phyloP scores from a whole-genome alignment of 2,797 vertebrate genomes.

The Liparis tanakae region DNA sequence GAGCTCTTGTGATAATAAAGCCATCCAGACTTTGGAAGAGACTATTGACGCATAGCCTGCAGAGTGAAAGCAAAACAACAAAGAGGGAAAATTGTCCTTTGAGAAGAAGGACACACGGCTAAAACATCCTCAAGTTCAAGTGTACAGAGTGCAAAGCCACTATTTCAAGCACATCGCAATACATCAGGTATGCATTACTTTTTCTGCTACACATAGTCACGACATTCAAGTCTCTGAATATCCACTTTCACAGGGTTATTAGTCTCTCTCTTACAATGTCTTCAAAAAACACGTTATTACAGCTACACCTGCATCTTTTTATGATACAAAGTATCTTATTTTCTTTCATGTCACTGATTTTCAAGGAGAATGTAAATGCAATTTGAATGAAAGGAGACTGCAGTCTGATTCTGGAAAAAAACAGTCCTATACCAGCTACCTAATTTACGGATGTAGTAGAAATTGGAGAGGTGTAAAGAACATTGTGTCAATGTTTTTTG shows the following conservation, averaged over 20 bases:
- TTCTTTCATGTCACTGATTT: neutral
- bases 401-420: conserved; percentile 17
- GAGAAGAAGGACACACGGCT: neutral
- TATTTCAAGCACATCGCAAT: neutral
- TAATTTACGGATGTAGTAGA: conserved; percentile 12
- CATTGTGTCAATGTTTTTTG: conserved; percentile 1
- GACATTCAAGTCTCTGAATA: conserved; percentile 16
- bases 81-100: neutral
- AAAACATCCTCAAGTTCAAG: neutral
- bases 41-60: conserved; percentile 2
- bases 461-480: conserved; percentile 17
- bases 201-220: conserved; percentile 12
- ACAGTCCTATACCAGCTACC: neutral
- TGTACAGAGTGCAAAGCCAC: neutral
- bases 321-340: neutral
- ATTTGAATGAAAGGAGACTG: neutral
- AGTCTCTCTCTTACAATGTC: conserved; percentile 15
- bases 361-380: conserved; percentile 3
- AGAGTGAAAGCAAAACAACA: conserved; percentile 25
- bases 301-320: conserved; percentile 1
- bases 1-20: conserved; percentile 35
- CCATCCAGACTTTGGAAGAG: conserved; percentile 3
- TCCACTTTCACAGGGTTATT: conserved; percentile 21
- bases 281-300: conserved; percentile 22
- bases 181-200: conserved; percentile 5